Evolutionary conservation across 2,113 vertebrate species (phyloP).

Genomic region (Notarius quadriscutis): DNA sequence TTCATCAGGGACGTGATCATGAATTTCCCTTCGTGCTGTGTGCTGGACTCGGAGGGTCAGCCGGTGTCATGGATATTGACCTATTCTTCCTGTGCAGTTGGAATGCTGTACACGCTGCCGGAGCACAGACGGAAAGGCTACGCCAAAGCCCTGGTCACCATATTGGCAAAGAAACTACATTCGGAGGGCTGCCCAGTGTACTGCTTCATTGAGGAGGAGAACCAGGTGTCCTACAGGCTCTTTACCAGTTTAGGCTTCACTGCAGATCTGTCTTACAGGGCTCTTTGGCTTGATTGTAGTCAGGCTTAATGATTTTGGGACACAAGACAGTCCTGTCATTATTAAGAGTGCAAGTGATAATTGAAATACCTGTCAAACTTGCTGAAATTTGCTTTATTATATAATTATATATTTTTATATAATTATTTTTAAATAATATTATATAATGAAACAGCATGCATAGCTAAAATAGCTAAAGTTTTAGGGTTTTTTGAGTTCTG

Average conservation of each 20-base stretch:
- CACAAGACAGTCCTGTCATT: not conserved
- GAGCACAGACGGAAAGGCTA: constrained; percentile 70
- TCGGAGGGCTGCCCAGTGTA: constrained; percentile 63
- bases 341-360: not conserved
- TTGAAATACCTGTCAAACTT: not conserved
- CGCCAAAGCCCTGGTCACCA: constrained; percentile 64
- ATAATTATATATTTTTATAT: too few relatives aligned
- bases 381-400: not conserved
- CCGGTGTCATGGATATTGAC: constrained; percentile 68
- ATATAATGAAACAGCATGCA: too few relatives aligned
- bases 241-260: constrained; percentile 68
- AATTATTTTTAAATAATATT: too few relatives aligned
- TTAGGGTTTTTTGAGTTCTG: too few relatives aligned
- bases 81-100: constrained; percentile 56
- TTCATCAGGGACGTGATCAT: constrained; percentile 60
- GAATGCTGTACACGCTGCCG: constrained; percentile 63
- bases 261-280: constrained; percentile 61
- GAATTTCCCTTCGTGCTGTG: constrained; percentile 66
- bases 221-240: constrained; percentile 63
- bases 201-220: constrained; percentile 68
- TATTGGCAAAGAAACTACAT: constrained; percentile 62
- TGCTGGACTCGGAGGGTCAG: constrained; percentile 58
- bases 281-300: constrained; percentile 56
- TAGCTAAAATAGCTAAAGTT: too few relatives aligned
- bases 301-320: not conserved